These are phyloP conservation scores for Paraplagusia blochii DNA, from an alignment of 2,113 vertebrate genomes.

Conservation along the genomic window DNA sequence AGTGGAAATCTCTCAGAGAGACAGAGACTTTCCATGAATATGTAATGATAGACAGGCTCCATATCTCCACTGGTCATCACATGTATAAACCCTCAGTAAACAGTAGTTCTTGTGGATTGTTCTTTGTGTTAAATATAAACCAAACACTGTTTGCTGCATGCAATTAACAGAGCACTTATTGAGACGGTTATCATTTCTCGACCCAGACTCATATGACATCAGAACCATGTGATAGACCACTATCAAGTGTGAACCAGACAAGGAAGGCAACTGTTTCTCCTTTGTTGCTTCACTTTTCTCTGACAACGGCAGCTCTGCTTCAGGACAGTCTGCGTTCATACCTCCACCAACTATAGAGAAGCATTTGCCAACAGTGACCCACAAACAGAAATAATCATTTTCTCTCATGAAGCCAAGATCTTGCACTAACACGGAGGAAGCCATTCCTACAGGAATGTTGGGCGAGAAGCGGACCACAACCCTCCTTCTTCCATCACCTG, in stretches of 20 bases:
- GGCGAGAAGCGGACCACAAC: neutral
- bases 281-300: constrained; percentile 24
- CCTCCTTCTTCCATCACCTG: neutral
- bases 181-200: constrained; percentile 38
- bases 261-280: constrained; percentile 35
- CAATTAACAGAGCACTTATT: constrained; percentile 15
- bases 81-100: constrained; percentile 10
- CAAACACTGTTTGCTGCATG: constrained; percentile 22
- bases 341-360: no score
- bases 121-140: constrained; percentile 17
- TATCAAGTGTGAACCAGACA: constrained; percentile 44
- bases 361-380: neutral
- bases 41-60: neutral
- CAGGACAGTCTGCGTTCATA: no score
- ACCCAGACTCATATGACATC: constrained; percentile 58
- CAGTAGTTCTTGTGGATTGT: constrained; percentile 5
- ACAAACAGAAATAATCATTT: neutral
- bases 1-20: neutral
- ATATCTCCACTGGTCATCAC: constrained; percentile 23
- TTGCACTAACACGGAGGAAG: neutral
- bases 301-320: constrained; percentile 14
- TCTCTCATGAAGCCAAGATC: neutral
- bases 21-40: neutral
- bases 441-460: neutral
- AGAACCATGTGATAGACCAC: constrained; percentile 51